These are phyloP conservation scores for Lophotriccus pileatus DNA, from an alignment of 2,797 vertebrate species.

Conservation along the genomic window DNA sequence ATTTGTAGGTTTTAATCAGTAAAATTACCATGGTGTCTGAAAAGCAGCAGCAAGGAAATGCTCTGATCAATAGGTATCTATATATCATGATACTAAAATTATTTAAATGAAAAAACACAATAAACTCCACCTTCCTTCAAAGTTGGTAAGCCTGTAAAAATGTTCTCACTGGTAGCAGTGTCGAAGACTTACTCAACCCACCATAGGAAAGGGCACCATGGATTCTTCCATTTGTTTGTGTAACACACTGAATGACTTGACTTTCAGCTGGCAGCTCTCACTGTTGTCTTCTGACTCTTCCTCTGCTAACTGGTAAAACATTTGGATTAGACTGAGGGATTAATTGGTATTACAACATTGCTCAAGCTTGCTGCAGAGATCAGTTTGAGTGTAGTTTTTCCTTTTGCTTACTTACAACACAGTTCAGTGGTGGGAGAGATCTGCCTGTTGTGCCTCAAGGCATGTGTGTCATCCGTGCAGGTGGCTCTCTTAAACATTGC, in stretches of 20 bases:
- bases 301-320: neutral
- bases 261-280: neutral
- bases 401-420: neutral
- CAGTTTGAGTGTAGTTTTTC: neutral
- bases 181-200: neutral
- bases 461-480: neutral
- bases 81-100: neutral
- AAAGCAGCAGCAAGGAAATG: neutral
- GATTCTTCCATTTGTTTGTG: neutral
- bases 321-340: neutral
- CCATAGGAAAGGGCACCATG: neutral
- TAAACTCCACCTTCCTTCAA: neutral
- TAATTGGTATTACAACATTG: neutral
- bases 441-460: neutral
- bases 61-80: neutral
- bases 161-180: neutral
- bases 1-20: neutral
- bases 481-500: neutral
- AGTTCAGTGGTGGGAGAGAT: neutral
- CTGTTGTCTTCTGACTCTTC: neutral
- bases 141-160: neutral
- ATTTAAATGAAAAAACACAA: neutral
- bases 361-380: neutral
- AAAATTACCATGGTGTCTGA: neutral
- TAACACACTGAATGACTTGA: neutral